Base-by-base conservation (phyloP, 2,888 invertebrate genomes). In the Seira ritae region DNA sequence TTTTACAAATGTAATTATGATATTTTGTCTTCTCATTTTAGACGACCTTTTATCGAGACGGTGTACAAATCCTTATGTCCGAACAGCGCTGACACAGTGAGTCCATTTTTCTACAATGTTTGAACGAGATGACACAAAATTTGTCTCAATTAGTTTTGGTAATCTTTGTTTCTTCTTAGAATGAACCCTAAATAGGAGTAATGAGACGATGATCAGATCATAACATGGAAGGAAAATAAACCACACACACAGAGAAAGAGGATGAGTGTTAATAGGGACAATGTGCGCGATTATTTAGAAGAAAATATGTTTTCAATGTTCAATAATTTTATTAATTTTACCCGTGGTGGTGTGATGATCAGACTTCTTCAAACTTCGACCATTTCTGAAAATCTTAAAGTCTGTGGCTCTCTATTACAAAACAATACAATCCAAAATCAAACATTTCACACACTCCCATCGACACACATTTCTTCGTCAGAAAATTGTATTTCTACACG, bases 41-140 rank as follows among this genome's bases (percentile, higher is more conserved):
- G 96, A 91, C 94, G 95, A 92, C 93, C 93, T 89, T 93, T 95
- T 89, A 94, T 96, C 91, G 95, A 95, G 92, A 93, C 94, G 92
- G 94, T 95, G 91, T 95, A 94, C 93, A 94, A 94, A 92, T 94
- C 94, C 92, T 93, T 94, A 91, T 94, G 95, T 91, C 95, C 96
- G 89, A 94, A 94, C 90, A 93, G 93, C 92, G 94, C 93, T 88
- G 94, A 95, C 91, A 94, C 94, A 90, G 93, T 93, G 92, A 93
- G 92, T 93, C 69, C 71, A 75, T 72, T 81, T 76, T 81, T 76
- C 81, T 72, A 81, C 81, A 81, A 50, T 76, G 50, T 74, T 65
- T 81, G 72, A 81, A 67, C 71, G 50, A 31, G 22, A 62, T 71
- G 71, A 17, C 71, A 66, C 3, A 70, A 62, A 71, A 71, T 71